Percentiles rank a stretch among this genome's conserved stretches.
These are phyloP conservation scores for Actinopyga echinites DNA, from an alignment of 53 echinoderm and acorn worm genomes.

Conservation along the genomic window DNA sequence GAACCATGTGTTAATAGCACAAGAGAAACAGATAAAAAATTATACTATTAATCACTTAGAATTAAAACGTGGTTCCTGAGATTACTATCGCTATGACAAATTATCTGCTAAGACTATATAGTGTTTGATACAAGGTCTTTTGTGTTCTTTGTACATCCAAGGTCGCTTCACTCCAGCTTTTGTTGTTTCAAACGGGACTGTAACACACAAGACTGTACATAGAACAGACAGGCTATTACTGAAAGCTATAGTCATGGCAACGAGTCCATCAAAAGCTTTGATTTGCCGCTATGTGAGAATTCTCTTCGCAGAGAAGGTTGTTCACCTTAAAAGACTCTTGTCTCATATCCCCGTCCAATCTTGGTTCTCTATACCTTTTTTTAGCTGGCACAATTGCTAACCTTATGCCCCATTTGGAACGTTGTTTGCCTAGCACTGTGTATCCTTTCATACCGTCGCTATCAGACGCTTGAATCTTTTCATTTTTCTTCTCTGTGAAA, in stretches of 20 bases:
- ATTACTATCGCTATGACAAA: no score
- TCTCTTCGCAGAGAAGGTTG: neutral
- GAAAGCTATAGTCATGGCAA: no score
- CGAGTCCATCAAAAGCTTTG: neutral
- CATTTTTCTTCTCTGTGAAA: no score
- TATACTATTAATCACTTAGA: no score
- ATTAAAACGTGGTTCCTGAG: no score
- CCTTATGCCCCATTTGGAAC: constrained; percentile 16
- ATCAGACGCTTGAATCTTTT: no score
- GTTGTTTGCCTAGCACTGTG: no score
- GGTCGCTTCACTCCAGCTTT: neutral
- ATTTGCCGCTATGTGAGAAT: neutral
- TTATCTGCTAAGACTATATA: no score
- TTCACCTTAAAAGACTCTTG: neutral
- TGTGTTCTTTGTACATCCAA: neutral
- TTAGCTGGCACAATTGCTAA: constrained; percentile 18
- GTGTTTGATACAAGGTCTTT: no score
- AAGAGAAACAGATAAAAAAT: no score
- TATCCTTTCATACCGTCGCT: no score
- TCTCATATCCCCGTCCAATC: neutral
- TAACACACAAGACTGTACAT: neutral
- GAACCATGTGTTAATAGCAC: no score
- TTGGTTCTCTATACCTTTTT: neutral
- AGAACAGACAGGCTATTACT: neutral
- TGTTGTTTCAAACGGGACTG: neutral